These are phyloP conservation scores for Siniperca knerii DNA, from an alignment of 2,113 vertebrate genomes.

Conservation along the genomic window DNA sequence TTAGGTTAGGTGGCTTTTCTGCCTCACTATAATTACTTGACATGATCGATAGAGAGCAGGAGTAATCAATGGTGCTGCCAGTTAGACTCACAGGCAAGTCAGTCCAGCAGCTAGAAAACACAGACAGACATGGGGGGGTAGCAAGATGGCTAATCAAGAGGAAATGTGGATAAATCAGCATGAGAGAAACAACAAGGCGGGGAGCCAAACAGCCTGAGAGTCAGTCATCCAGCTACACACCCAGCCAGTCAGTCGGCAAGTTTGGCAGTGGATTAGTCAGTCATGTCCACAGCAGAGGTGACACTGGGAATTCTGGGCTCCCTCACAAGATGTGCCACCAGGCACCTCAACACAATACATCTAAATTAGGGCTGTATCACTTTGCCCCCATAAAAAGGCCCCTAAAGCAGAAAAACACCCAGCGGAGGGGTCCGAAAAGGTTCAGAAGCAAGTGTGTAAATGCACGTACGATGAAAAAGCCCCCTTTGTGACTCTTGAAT, in stretches of 20 bases:
- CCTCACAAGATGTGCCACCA: slow-evolving; percentile 57
- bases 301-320: slow-evolving; percentile 56
- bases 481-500: not conserved
- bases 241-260: slow-evolving; percentile 55
- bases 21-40: slow-evolving; percentile 68
- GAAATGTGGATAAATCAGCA: slow-evolving; percentile 61
- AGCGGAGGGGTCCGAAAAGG: not conserved
- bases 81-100: slow-evolving; percentile 42
- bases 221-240: slow-evolving; percentile 56
- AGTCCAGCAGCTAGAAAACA: slow-evolving; percentile 22
- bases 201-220: slow-evolving; percentile 57
- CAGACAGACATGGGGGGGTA: slow-evolving; percentile 22
- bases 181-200: slow-evolving; percentile 53
- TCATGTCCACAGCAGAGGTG: slow-evolving; percentile 65
- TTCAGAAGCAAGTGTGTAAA: slow-evolving; percentile 2
- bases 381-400: slow-evolving; percentile 10
- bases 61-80: slow-evolving; percentile 70
- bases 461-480: not conserved
- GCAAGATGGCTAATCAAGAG: slow-evolving; percentile 62
- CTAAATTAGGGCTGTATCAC: slow-evolving; percentile 43
- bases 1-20: slow-evolving; percentile 70
- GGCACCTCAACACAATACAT: slow-evolving; percentile 23
- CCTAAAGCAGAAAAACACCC: slow-evolving; percentile 20
- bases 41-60: slow-evolving; percentile 67
- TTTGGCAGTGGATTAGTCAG: slow-evolving; percentile 69